Conservation (phyloP, 2,113 vertebrate genomes). For the Chaetorhynchus papuensis region DNA sequence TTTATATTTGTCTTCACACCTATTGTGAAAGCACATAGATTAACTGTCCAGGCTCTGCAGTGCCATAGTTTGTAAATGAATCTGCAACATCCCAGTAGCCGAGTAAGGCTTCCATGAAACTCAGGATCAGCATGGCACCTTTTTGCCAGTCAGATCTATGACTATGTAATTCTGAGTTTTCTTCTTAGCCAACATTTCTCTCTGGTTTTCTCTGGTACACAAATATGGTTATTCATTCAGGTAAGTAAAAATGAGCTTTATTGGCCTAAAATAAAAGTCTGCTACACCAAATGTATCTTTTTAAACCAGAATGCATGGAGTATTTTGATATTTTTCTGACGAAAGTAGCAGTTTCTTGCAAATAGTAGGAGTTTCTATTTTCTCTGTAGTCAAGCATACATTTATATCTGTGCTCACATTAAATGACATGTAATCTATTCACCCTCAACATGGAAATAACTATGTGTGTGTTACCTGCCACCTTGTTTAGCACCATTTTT, state of each 20-base stretch:
- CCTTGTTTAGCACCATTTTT: not conserved
- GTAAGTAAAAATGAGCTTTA: not conserved
- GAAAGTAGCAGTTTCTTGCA: not conserved
- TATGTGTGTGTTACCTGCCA: not conserved
- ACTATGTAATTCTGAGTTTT: not conserved
- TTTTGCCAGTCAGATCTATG: not conserved
- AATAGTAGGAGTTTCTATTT: not conserved
- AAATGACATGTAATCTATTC: not conserved
- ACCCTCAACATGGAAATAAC: not conserved
- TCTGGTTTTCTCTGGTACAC: not conserved
- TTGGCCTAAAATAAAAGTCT: not conserved
- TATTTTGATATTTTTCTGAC: not conserved
- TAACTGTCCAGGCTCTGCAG: not conserved
- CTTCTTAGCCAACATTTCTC: not conserved
- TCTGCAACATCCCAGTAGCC: not conserved
- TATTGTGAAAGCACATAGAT: not conserved
- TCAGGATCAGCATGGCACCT: too few relatives aligned
- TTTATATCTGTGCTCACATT: not conserved
- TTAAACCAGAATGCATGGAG: not conserved
- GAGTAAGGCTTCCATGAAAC: not conserved
- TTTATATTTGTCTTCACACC: not conserved
- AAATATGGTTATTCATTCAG: not conserved
- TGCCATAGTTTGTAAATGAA: fast-evolving
- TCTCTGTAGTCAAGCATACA: not conserved
- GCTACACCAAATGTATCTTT: not conserved